Evolutionary conservation across 2,888 invertebrate genomes (phyloP).

Genomic region (Heteromurus nitidus): DNA sequence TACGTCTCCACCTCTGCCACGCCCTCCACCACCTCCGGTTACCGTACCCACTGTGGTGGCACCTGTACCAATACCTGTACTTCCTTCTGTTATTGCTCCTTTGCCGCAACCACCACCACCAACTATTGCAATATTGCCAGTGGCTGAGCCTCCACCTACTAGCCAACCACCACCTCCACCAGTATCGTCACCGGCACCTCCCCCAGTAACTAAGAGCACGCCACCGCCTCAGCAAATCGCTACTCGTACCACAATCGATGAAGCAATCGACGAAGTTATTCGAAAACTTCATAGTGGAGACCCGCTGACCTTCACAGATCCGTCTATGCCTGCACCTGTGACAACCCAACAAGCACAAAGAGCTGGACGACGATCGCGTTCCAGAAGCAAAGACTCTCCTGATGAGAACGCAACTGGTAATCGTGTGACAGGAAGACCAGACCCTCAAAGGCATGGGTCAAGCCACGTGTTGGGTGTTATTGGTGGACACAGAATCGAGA

Average conservation of each 20-base stretch:
- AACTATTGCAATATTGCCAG: neutral
- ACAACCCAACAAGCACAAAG: conserved; percentile 32
- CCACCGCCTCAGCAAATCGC: conserved; percentile 75
- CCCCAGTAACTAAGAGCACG: conserved; percentile 73
- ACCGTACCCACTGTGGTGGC: conserved; percentile 17
- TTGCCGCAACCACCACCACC: conserved; percentile 29
- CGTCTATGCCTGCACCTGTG: conserved; percentile 37
- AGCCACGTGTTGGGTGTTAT: conserved; percentile 54
- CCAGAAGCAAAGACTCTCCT: conserved; percentile 71
- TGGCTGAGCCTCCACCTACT: neutral
- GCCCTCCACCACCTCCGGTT: conserved; percentile 19
- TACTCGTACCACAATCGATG: conserved; percentile 86
- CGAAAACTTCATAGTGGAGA: conserved; percentile 75
- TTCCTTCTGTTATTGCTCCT: neutral
- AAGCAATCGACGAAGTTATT: conserved; percentile 92
- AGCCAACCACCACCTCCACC: conserved; percentile 4
- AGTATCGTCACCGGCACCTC: conserved; percentile 41
- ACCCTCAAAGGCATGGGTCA: conserved; percentile 34
- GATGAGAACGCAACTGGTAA: conserved; percentile 51
- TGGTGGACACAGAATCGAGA: conserved; percentile 44
- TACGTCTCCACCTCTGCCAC: conserved; percentile 18
- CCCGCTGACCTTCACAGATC: conserved; percentile 32
- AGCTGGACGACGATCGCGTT: conserved; percentile 65
- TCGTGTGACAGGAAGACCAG: conserved; percentile 22
- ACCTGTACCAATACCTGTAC: conserved; percentile 9